Evolutionary conservation across 2,888 invertebrate genomes (phyloP).

Genomic region (Sepioteuthis lessoniana): DNA sequence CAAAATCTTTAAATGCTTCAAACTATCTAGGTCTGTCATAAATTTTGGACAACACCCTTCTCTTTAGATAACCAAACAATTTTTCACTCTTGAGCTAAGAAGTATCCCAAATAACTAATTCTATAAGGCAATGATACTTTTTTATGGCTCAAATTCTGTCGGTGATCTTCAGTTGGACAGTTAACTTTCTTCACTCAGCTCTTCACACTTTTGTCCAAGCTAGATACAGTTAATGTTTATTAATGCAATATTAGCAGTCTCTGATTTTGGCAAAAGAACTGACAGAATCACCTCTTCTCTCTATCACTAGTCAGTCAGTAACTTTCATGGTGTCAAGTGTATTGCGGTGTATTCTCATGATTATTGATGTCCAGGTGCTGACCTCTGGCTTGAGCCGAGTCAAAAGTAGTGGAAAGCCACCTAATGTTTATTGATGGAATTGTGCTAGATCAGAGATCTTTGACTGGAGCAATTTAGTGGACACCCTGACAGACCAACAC

Average conservation of each 20-base stretch:
- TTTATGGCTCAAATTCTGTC: not conserved
- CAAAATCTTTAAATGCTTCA: no score
- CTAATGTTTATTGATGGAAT: not conserved
- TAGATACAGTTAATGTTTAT: not conserved
- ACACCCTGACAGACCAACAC: not conserved
- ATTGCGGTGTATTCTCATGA: not conserved
- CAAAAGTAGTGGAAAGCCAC: not conserved
- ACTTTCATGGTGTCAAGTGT: not conserved
- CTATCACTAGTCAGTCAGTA: not conserved
- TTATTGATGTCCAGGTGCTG: not conserved
- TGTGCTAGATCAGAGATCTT: not conserved
- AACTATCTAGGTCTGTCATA: no score
- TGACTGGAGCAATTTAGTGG: not conserved
- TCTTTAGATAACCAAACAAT: no score
- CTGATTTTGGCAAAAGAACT: not conserved
- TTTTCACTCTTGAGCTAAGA: no score
- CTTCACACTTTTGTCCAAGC: not conserved
- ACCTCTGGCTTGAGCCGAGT: not conserved
- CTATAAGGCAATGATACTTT: not conserved
- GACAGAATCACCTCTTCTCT: not conserved
- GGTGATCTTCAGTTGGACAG: not conserved
- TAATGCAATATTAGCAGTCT: not conserved
- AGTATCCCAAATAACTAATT: no score
- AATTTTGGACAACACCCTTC: no score
- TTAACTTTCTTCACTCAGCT: not conserved